Base-by-base conservation (phyloP, 2,113 vertebrate genomes). In the Myotis yumanensis region DNA sequence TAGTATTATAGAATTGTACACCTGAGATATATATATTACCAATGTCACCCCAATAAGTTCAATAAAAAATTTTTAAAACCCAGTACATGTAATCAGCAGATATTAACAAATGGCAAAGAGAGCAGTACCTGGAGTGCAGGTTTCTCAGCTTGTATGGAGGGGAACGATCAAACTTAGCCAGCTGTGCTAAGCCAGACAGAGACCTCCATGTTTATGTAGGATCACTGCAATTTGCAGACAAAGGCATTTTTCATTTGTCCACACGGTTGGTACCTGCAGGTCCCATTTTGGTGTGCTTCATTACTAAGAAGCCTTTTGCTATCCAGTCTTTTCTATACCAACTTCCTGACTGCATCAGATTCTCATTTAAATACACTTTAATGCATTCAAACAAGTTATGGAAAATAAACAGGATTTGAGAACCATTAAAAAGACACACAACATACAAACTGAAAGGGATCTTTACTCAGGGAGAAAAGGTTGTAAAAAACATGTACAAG, bases 171-270 rank as follows among this genome's bases (percentile, higher is more conserved):
- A 64, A 79, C 96, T 97, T 88, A 97, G 98, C 0, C 35, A 18
- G 43, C 98, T 98, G 69, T 93, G 48, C 96, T 95, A 98, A 98
- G 97, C 91, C 97, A 97, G 98, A 98, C 98, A 98, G 98, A 99
- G 98, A 97, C 98, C 98, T 98, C 98, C 98, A 92, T 52, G 96
- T 98, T 96, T 83, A 93, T 98, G 97, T 98, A 98, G 98, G 98
- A 98, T 96, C 85, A 51, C 98, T 98, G 98, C 98, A 86, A 83
- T 80, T 0, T 7, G 91, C 30, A 96, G 98, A 97, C 98, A 98
- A 98, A 97, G n/a, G 54, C 3, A 68, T 22, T 59, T 91, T 84
- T 91, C 59, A 93, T 98, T 97, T 98, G 98, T 96, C 98, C 96
- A 96, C 97, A 79, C 0, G 9, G 76, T 22, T 66, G 76, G 89